phyloP scores from a whole-genome alignment of 2,888 invertebrate species.

The Litoditis marina region DNA sequence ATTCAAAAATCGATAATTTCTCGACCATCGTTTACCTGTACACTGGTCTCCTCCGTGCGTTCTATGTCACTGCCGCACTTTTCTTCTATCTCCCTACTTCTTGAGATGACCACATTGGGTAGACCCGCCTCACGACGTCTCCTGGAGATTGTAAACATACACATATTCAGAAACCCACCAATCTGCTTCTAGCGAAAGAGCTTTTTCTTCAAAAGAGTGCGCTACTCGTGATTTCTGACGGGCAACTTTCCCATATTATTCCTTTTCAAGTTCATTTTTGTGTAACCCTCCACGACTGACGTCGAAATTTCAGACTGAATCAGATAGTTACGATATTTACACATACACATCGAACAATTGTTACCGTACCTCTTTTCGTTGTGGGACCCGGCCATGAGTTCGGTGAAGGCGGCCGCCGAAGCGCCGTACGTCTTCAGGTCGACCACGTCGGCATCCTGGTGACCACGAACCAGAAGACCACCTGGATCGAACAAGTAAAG shows the following conservation, averaged over 20 bases:
- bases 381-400: slow-evolving; percentile 20
- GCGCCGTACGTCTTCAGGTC: slow-evolving; percentile 40
- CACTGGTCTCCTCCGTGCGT: slow-evolving; percentile 50
- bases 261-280: too few species aligned
- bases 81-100: slow-evolving; percentile 33
- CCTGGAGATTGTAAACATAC: too few species aligned
- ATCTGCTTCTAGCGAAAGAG: too few species aligned
- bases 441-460: slow-evolving; percentile 38
- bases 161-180: too few species aligned
- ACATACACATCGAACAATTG: not conserved
- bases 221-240: too few species aligned
- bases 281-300: too few species aligned
- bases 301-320: too few species aligned
- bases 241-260: too few species aligned
- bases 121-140: slow-evolving; percentile 22
- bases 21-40: slow-evolving; percentile 19
- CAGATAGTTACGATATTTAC: too few species aligned
- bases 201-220: too few species aligned
- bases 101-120: slow-evolving; percentile 46
- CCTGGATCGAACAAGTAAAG: slow-evolving; percentile 20
- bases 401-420: slow-evolving; percentile 36
- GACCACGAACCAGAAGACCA: slow-evolving; percentile 50
- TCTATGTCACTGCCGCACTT: slow-evolving; percentile 50
- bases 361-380: slow-evolving; percentile 12
- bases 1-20: too few species aligned